Conservation (phyloP, 1,140 invertebrate species). For the Oscheius sp. region DNA sequence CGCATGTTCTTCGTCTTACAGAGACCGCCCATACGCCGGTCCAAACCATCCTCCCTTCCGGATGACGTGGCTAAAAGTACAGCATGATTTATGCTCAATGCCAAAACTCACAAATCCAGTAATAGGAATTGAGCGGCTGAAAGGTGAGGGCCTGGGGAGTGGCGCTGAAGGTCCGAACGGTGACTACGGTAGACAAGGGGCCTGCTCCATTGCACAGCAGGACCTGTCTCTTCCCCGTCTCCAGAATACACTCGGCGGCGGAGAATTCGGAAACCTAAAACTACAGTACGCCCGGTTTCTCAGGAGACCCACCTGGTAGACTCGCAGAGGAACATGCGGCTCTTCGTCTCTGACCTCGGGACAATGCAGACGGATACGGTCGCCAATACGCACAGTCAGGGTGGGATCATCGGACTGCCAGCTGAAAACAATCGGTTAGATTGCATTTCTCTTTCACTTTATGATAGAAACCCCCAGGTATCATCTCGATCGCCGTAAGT, state of each 20-base stretch:
- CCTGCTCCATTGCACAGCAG: background rate
- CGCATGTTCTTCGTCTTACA: background rate
- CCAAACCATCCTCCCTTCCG: background rate
- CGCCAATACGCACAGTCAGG: background rate
- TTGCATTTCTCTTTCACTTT: no score
- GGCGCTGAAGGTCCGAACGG: background rate
- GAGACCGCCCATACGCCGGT: background rate
- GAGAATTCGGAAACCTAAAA: background rate
- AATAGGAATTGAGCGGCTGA: background rate
- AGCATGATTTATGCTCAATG: background rate
- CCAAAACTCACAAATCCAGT: background rate
- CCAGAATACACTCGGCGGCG: background rate
- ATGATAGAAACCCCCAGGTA: no score
- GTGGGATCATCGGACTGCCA: background rate
- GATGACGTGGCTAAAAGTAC: background rate
- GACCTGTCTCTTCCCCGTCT: background rate
- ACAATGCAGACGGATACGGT: background rate
- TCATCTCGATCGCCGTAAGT: no score
- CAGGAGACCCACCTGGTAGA: background rate
- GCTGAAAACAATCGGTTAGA: background rate
- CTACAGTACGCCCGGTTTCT: background rate
- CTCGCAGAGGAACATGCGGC: background rate
- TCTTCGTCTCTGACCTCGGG: background rate
- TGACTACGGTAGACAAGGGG: background rate
- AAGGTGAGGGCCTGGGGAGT: background rate